Percentiles rank a stretch among this genome's conserved stretches.
These are phyloP conservation scores for Montipora efflorescens DNA, from an alignment of 64 coral and sea anemone genomes.

Conservation along the genomic window DNA sequence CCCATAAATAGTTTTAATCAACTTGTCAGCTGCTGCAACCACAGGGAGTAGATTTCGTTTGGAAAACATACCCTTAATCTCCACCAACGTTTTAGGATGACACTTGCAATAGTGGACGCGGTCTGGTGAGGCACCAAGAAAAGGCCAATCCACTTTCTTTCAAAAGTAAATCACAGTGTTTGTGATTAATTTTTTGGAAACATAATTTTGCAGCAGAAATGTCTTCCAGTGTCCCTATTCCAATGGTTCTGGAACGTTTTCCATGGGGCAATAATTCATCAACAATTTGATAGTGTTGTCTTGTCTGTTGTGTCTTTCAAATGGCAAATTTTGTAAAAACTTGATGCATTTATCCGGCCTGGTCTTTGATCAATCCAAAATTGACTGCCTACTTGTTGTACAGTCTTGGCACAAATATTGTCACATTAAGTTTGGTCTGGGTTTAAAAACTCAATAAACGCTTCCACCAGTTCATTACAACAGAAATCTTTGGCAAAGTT, in stretches of 20 bases:
- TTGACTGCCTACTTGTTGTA: slow-evolving; percentile 46
- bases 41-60: slow-evolving; percentile 43
- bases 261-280: slow-evolving; percentile 45
- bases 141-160: slow-evolving; percentile 47
- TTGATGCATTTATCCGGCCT: slow-evolving; percentile 24
- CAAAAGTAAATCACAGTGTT: slow-evolving; percentile 21
- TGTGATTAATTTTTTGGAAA: not conserved
- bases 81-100: slow-evolving; percentile 38
- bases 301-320: slow-evolving; percentile 36
- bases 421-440: slow-evolving; percentile 39
- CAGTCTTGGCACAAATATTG: slow-evolving; percentile 31
- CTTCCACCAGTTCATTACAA: slow-evolving; percentile 41
- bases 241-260: slow-evolving; percentile 4
- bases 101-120: slow-evolving; percentile 34
- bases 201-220: not conserved
- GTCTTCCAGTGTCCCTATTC: slow-evolving; percentile 1
- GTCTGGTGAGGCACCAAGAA: slow-evolving; percentile 41
- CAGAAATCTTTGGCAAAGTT: too few relatives aligned
- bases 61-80: slow-evolving; percentile 47
- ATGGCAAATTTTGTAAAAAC: slow-evolving; percentile 50
- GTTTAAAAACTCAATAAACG: slow-evolving; percentile 37
- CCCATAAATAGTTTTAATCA: slow-evolving; percentile 27
- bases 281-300: slow-evolving; percentile 6
- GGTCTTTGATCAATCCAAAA: slow-evolving; percentile 50
- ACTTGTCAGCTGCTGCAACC: slow-evolving; percentile 44